Evolutionary conservation across 30 jellyfish, hydroid and myxozoan genomes (phyloP).

Genomic region (Pseudorhiza aurosa): DNA sequence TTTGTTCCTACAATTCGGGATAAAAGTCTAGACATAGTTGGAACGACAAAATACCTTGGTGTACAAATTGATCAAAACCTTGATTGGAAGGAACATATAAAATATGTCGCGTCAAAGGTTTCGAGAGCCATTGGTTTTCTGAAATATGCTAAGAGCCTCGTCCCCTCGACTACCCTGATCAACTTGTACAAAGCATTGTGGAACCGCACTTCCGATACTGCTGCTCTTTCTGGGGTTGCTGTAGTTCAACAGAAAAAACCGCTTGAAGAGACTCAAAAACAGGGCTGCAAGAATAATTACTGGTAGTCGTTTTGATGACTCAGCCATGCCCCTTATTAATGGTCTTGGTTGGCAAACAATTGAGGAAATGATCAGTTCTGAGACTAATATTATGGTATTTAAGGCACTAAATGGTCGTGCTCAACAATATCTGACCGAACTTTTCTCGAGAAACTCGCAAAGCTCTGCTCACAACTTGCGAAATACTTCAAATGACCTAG

Average conservation of each 20-base stretch:
- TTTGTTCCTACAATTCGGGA: neutral
- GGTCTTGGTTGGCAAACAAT: neutral
- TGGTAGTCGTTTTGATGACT: neutral
- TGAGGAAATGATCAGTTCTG: conserved; percentile 10
- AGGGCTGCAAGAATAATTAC: conserved; percentile 10
- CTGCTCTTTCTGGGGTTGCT: conserved; percentile 65
- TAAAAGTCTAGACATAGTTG: neutral
- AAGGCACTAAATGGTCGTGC: conserved; percentile 10
- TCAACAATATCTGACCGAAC: neutral
- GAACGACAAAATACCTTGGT: conserved; percentile 35
- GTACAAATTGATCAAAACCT: conserved; percentile 31
- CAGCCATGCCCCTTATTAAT: conserved; percentile 1
- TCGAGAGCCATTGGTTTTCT: conserved; percentile 39
- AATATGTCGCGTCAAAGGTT: conserved; percentile 24
- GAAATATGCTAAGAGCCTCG: conserved; percentile 26
- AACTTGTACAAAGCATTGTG: conserved; percentile 29
- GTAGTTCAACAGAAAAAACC: conserved; percentile 26
- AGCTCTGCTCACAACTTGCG: no score
- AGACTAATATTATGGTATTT: neutral
- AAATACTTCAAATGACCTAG: no score
- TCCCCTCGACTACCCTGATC: conserved; percentile 14
- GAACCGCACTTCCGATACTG: conserved; percentile 60
- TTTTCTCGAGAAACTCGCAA: conserved; percentile 8
- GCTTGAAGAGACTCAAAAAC: conserved; percentile 31
- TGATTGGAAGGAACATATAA: conserved; percentile 44